Percentiles rank a stretch among this genome's conserved stretches.
Conservation (phyloP, 2,888 invertebrate genomes). For the Saturnia japonica region DNA sequence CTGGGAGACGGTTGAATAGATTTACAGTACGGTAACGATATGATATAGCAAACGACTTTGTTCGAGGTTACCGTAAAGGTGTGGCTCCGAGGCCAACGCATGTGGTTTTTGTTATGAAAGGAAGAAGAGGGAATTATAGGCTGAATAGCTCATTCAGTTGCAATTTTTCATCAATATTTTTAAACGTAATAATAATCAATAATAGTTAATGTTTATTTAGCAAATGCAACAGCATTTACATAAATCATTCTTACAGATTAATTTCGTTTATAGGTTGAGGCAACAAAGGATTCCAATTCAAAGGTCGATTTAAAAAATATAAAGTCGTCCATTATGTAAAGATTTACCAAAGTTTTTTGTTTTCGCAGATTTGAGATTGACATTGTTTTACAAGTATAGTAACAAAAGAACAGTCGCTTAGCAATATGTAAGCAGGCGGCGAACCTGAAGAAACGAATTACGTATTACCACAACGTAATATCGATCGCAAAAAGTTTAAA, state of each 20-base stretch:
- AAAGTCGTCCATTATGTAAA: neutral
- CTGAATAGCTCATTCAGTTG: neutral
- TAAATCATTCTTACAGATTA: too few relatives aligned
- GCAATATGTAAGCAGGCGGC: slow-evolving; percentile 37
- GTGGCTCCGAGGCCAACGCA: too few relatives aligned
- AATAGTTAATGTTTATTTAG: too few relatives aligned
- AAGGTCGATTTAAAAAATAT: neutral
- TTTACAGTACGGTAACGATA: too few relatives aligned
- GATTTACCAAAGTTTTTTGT: neutral
- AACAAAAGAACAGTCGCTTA: neutral
- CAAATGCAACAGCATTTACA: too few relatives aligned
- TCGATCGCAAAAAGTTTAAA: slow-evolving; percentile 68
- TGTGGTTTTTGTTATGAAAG: too few relatives aligned
- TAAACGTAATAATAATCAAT: neutral
- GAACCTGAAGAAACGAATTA: slow-evolving; percentile 55
- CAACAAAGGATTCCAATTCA: neutral
- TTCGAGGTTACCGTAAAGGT: too few relatives aligned
- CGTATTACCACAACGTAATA: slow-evolving; percentile 67
- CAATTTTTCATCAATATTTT: neutral
- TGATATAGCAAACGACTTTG: too few relatives aligned
- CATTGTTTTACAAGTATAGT: slow-evolving; percentile 11
- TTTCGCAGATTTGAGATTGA: neutral
- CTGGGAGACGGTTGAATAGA: too few relatives aligned
- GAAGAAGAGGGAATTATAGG: too few relatives aligned
- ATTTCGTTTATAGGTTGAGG: too few relatives aligned